Evolutionary conservation across 2,113 vertebrate species (phyloP).

Genomic region (Brienomyrus brachyistius): DNA sequence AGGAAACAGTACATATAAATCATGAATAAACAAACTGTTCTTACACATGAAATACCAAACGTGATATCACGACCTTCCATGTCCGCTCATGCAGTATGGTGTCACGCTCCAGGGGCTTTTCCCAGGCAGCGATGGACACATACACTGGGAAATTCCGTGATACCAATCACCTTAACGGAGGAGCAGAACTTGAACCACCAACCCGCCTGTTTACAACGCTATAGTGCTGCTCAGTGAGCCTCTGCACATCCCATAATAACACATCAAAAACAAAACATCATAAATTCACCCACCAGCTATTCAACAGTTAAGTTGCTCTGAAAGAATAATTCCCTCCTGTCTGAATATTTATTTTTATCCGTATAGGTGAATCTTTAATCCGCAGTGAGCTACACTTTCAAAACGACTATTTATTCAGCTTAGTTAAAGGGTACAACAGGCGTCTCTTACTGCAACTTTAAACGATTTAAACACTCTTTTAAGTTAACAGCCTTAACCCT

Average conservation of each 20-base stretch:
- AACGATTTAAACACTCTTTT: background rate
- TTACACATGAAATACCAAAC: background rate
- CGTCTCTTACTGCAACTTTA: background rate
- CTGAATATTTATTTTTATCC: background rate
- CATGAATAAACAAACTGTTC: background rate
- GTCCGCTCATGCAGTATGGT: background rate
- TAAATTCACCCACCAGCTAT: background rate
- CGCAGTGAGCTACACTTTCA: background rate
- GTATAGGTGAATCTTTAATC: background rate
- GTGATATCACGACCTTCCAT: background rate
- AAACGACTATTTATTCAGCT: background rate
- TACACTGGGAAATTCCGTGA: background rate
- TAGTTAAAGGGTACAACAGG: background rate
- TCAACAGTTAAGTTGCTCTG: background rate
- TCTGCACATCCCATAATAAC: background rate
- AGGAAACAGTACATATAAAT: background rate
- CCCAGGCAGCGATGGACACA: background rate
- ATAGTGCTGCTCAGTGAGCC: background rate
- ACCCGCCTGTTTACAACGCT: background rate
- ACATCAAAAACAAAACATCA: background rate
- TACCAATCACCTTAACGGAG: background rate
- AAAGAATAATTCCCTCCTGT: background rate
- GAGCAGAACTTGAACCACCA: background rate
- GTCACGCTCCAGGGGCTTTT: background rate
- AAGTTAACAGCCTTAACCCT: background rate